A percentile compares a stretch with the other conserved stretches of the same genome.
These are phyloP conservation scores for Eudyptes chrysolophus DNA, from an alignment of 2,113 vertebrate species.

Conservation along the genomic window DNA sequence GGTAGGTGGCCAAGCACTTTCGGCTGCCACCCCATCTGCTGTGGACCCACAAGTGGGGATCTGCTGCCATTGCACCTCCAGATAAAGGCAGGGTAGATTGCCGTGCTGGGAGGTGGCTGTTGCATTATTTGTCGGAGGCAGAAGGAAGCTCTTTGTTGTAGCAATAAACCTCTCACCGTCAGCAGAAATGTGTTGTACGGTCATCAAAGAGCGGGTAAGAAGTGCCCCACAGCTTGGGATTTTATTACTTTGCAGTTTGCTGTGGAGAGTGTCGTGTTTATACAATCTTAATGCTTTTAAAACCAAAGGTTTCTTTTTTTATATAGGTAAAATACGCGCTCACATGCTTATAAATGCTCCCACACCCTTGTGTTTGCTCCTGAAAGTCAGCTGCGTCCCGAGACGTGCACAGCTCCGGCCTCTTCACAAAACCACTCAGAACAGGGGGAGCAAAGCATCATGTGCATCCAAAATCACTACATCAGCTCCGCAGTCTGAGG, in stretches of 20 bases:
- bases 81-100: not conserved
- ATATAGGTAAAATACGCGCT: accelerated
- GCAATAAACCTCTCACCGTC: not conserved
- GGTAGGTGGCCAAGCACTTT: not conserved
- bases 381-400: not conserved
- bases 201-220: not conserved
- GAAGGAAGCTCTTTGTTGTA: not conserved
- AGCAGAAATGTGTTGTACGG: not conserved
- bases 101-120: not conserved
- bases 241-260: not conserved
- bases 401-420: not conserved
- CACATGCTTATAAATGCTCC: not conserved
- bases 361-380: not conserved
- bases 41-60: not conserved
- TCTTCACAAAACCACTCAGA: not conserved
- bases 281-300: not conserved
- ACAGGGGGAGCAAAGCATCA: not conserved
- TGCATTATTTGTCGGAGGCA: not conserved
- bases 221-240: not conserved
- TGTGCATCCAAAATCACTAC: accelerated
- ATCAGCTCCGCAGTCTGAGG: not conserved
- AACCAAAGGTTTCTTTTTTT: not conserved
- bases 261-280: not conserved
- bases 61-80: not conserved
- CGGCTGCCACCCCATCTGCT: not conserved